Percentiles rank a stretch among this genome's conserved stretches.
Conservation (phyloP, 2,113 vertebrate species). For the Dipodomys ordii region DNA sequence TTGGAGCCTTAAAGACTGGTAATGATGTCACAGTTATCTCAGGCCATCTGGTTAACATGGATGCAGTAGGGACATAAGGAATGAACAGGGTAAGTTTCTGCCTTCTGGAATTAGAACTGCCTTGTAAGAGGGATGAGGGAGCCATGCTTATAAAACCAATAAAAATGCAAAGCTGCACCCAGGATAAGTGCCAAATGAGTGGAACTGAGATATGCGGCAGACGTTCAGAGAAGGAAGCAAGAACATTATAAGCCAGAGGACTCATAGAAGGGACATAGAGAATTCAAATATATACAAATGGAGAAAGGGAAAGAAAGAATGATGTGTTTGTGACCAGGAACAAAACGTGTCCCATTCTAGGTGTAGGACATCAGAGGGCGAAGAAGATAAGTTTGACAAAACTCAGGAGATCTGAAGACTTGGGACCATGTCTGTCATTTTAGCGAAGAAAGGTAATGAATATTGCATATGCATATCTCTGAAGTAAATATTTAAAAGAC, state of each 20-base stretch:
- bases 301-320: neutral
- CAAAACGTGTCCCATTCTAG: neutral
- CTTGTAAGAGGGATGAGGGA: neutral
- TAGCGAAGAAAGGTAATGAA: neutral
- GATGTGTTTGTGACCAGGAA: neutral
- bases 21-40: neutral
- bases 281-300: neutral
- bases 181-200: neutral
- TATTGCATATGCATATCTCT: neutral
- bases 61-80: neutral
- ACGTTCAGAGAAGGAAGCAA: neutral
- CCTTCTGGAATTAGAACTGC: neutral
- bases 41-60: neutral
- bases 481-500: constrained; percentile 62
- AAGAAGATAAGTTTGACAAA: neutral
- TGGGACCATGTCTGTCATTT: neutral
- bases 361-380: neutral
- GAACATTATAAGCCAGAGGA: neutral
- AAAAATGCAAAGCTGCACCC: constrained; percentile 27
- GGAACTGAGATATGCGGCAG: neutral
- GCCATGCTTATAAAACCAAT: constrained; percentile 10
- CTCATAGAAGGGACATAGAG: neutral
- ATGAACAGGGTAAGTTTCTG: neutral
- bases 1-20: neutral
- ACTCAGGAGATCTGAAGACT: neutral